phyloP scores from a whole-genome alignment of 35 echinoderm and acorn worm species.

The Anneissia japonica region DNA sequence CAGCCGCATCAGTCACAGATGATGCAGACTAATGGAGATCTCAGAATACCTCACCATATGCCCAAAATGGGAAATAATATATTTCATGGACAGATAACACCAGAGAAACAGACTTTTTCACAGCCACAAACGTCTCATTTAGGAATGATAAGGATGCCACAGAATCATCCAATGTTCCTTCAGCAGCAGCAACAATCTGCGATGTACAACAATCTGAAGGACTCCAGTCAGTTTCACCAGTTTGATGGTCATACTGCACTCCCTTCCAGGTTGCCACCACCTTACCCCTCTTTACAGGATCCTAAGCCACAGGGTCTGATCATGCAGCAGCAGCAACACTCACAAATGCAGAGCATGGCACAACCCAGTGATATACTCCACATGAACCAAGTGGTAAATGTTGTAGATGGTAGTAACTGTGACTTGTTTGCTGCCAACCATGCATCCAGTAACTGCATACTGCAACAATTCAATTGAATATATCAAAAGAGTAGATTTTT shows the following conservation, averaged over 20 bases:
- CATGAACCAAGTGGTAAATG: background rate
- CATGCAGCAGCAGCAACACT: conserved; percentile 7
- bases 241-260: background rate
- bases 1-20: background rate
- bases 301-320: background rate
- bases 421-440: background rate
- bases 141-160: background rate
- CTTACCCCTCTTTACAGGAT: conserved; percentile 9
- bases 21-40: background rate
- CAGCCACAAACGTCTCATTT: background rate
- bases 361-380: background rate
- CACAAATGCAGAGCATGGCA: background rate
- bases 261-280: conserved; percentile 13
- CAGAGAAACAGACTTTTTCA: background rate
- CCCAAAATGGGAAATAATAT: background rate
- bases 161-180: background rate
- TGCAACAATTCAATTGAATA: background rate
- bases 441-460: background rate
- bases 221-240: background rate
- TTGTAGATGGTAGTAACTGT: background rate
- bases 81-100: background rate
- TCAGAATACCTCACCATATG: background rate
- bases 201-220: background rate
- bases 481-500: too few relatives aligned
- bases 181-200: background rate